These are phyloP conservation scores for Phylloscopus collybita DNA, from an alignment of 2,797 vertebrate species.

Conservation along the genomic window DNA sequence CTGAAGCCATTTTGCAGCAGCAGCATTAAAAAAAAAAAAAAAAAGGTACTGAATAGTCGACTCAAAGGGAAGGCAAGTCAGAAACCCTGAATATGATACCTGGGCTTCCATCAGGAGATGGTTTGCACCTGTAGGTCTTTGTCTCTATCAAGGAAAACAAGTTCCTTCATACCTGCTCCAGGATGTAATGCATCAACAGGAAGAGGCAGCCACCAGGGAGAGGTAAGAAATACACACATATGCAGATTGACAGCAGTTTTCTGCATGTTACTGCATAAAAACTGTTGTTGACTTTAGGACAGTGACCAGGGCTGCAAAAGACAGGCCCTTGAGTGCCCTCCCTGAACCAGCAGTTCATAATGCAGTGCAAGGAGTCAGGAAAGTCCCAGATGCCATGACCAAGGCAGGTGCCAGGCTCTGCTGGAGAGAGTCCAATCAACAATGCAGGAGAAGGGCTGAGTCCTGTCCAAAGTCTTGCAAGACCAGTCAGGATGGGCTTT, in stretches of 20 bases:
- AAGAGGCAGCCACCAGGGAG: neutral
- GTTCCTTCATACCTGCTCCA: neutral
- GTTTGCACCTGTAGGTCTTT: neutral
- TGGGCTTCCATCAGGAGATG: neutral
- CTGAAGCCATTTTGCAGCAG: rapidly evolving
- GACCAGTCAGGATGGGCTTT: neutral
- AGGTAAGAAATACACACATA: neutral
- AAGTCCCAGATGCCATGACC: neutral
- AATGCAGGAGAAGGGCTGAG: neutral
- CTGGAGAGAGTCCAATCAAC: neutral
- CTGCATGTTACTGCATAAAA: neutral
- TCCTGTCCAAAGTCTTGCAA: neutral
- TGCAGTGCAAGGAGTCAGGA: neutral
- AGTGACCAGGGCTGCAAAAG: neutral
- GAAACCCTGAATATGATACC: neutral
- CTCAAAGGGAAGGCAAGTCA: neutral
- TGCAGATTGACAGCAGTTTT: neutral
- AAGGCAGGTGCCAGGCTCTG: neutral
- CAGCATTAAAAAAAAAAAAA: neutral
- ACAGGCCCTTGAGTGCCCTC: rapidly evolving
- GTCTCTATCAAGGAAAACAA: neutral
- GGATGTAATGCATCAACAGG: neutral
- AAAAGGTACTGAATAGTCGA: neutral
- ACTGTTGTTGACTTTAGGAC: neutral
- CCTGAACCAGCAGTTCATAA: neutral